Evolutionary conservation across 1,140 invertebrate genomes (phyloP).

Genomic region (Amyelois transitella): DNA sequence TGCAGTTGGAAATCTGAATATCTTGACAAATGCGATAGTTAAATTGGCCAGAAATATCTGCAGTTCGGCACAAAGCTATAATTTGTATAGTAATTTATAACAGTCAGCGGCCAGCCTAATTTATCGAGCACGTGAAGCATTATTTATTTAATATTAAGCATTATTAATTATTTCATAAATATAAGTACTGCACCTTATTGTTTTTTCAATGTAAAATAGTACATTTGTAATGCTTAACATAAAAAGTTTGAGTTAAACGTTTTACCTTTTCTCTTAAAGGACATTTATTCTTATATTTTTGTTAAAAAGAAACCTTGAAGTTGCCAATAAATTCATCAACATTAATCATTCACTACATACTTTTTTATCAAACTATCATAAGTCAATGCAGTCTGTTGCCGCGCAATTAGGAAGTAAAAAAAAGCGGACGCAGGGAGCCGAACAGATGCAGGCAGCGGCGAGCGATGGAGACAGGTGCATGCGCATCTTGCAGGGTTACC

Average conservation of each 20-base stretch:
- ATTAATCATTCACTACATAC: too few species aligned
- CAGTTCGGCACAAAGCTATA: background rate
- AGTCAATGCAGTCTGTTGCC: conserved; percentile 30
- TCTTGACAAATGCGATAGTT: background rate
- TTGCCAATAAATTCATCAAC: too few species aligned
- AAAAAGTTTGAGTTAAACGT: too few species aligned
- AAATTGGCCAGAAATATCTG: background rate
- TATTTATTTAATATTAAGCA: background rate
- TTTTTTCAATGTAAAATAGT: too few species aligned
- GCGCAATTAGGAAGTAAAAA: conserved; percentile 37
- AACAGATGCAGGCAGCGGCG: conserved; percentile 59
- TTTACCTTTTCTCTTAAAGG: too few species aligned
- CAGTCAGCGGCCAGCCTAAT: background rate
- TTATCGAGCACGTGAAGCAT: background rate
- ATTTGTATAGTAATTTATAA: background rate
- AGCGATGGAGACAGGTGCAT: conserved; percentile 59
- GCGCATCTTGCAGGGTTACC: conserved; percentile 37
- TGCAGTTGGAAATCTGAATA: background rate
- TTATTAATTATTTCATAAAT: background rate
- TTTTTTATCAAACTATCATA: conserved; percentile 28
- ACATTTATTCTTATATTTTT: too few species aligned
- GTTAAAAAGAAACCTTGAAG: too few species aligned
- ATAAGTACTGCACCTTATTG: background rate
- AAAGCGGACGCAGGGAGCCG: conserved; percentile 36
- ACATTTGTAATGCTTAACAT: too few species aligned